phyloP scores from a whole-genome alignment of 2,888 invertebrate genomes.

The Diplolepis rosae region DNA sequence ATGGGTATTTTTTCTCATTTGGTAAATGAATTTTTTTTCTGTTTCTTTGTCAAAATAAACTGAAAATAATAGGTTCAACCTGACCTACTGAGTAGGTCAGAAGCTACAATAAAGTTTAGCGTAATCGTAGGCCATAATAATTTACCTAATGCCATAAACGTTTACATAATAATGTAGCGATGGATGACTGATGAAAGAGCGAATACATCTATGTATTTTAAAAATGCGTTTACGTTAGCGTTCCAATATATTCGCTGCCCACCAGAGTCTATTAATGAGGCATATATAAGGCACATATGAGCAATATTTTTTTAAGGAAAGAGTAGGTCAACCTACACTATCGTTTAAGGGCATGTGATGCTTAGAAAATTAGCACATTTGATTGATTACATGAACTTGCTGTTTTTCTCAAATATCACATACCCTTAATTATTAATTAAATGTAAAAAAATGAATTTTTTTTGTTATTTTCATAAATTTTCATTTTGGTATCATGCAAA shows the following conservation, averaged over 20 bases:
- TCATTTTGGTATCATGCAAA: no score
- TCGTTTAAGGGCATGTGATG: no score
- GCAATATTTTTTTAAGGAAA: conserved; percentile 62
- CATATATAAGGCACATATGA: conserved; percentile 55
- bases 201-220: conserved; percentile 35
- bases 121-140: conserved; percentile 71
- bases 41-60: conserved; percentile 36
- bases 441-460: no score
- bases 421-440: no score
- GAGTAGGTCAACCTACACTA: not conserved
- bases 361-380: no score
- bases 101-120: conserved; percentile 64
- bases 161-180: conserved; percentile 64
- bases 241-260: conserved; percentile 50
- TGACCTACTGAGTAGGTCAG: conserved; percentile 56
- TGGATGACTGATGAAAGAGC: conserved; percentile 57
- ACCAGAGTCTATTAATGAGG: conserved; percentile 67
- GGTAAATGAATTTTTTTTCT: no score
- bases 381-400: no score
- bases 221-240: conserved; percentile 37
- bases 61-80: conserved; percentile 46
- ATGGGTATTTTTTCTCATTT: conserved; percentile 39
- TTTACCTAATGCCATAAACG: conserved; percentile 71
- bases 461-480: no score
- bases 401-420: no score